phyloP scores from a whole-genome alignment of 30 jellyfish, hydroid and myxozoan genomes.

The Turritopsis dohrnii region DNA sequence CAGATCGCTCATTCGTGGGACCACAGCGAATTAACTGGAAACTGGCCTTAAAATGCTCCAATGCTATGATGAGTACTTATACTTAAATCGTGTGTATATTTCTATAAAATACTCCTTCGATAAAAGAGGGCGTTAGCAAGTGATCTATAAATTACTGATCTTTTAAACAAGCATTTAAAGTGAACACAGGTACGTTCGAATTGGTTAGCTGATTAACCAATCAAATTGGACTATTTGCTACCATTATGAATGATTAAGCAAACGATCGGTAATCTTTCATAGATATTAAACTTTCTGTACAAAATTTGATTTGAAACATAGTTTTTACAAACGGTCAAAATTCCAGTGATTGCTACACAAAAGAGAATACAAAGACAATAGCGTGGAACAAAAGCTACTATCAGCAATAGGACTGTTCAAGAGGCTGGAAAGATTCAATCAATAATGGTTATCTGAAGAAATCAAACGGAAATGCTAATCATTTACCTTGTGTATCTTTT shows the following conservation, averaged over 20 bases:
- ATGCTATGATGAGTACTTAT: no score
- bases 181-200: neutral
- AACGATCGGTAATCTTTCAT: constrained; percentile 11
- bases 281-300: constrained; percentile 14
- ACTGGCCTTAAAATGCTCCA: no score
- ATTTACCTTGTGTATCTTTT: neutral
- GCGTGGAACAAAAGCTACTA: neutral
- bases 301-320: constrained; percentile 4
- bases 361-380: no score
- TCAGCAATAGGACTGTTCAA: neutral
- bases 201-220: constrained; percentile 6
- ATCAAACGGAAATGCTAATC: neutral
- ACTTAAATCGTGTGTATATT: no score
- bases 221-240: constrained; percentile 6
- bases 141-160: constrained; percentile 14
- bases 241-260: constrained; percentile 29
- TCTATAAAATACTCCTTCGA: no score
- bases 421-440: neutral
- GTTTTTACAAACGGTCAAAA: constrained; percentile 15
- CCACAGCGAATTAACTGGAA: no score
- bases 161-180: constrained; percentile 20
- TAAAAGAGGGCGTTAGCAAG: neutral
- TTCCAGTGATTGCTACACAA: neutral
- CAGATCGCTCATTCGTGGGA: no score
- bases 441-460: neutral